A percentile compares a stretch with the other conserved stretches of the same genome.
phyloP scores from a whole-genome alignment of 2,888 invertebrate species.

The Drosophila siamana region DNA sequence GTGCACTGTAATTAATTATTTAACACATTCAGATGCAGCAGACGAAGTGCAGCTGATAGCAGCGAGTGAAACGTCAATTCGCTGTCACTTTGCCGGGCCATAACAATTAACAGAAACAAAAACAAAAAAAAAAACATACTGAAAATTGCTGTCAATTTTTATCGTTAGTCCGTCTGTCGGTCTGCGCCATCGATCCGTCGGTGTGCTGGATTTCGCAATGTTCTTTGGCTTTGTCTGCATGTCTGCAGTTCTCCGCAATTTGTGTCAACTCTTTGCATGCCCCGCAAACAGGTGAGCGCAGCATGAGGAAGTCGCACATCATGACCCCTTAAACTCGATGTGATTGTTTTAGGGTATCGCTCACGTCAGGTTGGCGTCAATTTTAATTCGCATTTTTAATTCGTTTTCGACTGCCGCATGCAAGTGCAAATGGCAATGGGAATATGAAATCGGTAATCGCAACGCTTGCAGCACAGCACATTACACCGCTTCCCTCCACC shows the following conservation, averaged over 20 bases:
- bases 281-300: neutral
- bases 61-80: constrained; percentile 23
- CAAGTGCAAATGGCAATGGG: constrained; percentile 58
- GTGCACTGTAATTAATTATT: constrained; percentile 57
- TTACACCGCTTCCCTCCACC: neutral
- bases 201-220: constrained; percentile 23
- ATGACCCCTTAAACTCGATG: too few relatives aligned
- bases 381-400: constrained; percentile 10
- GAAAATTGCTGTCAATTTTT: constrained; percentile 68
- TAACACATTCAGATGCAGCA: constrained; percentile 22
- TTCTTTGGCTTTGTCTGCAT: constrained; percentile 7
- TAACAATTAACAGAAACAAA: constrained; percentile 56
- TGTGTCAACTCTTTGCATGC: constrained; percentile 8
- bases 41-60: neutral
- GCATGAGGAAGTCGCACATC: neutral
- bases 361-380: too few relatives aligned
- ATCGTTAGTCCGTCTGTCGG: constrained; percentile 17
- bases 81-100: constrained; percentile 35
- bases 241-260: neutral
- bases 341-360: neutral
- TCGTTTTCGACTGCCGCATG: constrained; percentile 23
- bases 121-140: too few relatives aligned
- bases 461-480: constrained; percentile 12
- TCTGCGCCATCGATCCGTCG: neutral
- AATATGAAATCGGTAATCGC: constrained; percentile 50